Conservation (phyloP, 1,140 invertebrate species). For the Bacillus rossius region DNA sequence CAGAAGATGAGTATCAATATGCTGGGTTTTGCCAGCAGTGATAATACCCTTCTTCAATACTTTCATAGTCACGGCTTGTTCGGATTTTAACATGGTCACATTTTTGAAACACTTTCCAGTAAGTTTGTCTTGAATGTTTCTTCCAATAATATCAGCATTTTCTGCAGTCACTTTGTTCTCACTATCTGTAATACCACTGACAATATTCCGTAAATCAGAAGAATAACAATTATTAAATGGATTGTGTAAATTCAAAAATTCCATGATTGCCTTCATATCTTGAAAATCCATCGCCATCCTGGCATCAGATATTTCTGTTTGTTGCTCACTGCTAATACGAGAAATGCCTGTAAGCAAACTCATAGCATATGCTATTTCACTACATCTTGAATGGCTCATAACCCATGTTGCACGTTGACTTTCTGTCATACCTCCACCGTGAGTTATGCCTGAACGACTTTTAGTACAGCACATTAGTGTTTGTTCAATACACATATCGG, state of each 20-base stretch:
- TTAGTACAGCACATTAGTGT: slow-evolving; percentile 7
- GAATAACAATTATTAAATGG: slow-evolving; percentile 1
- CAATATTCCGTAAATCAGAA: not conserved
- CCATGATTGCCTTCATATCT: not conserved
- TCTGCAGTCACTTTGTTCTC: slow-evolving; percentile 4
- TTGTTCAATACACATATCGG: slow-evolving; percentile 10
- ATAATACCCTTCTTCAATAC: too few relatives aligned
- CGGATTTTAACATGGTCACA: too few relatives aligned
- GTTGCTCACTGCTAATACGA: not conserved
- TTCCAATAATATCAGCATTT: too few relatives aligned
- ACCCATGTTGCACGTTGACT: slow-evolving; percentile 4
- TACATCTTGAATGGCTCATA: slow-evolving; percentile 5
- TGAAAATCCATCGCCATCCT: not conserved
- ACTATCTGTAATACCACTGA: slow-evolving; percentile 4
- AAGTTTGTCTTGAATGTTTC: too few relatives aligned
- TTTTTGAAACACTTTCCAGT: too few relatives aligned
- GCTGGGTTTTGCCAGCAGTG: too few relatives aligned
- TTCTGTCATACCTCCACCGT: slow-evolving; percentile 8
- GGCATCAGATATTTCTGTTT: slow-evolving; percentile 4
- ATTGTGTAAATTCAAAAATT: slow-evolving; percentile 1
- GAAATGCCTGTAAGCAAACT: not conserved
- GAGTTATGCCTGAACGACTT: slow-evolving; percentile 7
- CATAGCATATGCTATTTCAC: slow-evolving; percentile 5
- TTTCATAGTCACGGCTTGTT: too few relatives aligned
- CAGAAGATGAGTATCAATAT: too few relatives aligned